phyloP scores from a whole-genome alignment of 2,797 vertebrate genomes.

The Chrosomus eos region DNA sequence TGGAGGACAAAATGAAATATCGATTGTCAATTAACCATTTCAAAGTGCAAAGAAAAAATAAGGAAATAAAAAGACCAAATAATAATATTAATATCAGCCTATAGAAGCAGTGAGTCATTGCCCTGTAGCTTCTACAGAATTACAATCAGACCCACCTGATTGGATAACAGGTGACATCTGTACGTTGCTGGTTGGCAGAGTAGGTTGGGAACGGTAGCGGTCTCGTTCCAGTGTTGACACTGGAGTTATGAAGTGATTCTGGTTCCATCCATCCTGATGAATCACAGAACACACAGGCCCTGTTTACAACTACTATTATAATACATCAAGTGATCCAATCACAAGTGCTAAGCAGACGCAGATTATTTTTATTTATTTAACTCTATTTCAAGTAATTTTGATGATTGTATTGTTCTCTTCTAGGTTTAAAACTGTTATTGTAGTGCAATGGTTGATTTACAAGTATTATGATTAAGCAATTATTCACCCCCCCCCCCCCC shows the following conservation, averaged over 20 bases:
- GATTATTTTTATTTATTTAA: neutral
- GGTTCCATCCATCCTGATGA: conserved; percentile 96
- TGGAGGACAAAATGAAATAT: neutral
- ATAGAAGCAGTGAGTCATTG: neutral
- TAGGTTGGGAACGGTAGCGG: conserved; percentile 95
- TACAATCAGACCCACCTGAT: conserved; percentile 81
- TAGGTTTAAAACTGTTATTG: neutral
- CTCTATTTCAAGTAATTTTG: neutral
- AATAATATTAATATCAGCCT: neutral
- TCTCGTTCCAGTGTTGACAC: conserved; percentile 95
- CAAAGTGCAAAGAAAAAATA: conserved; percentile 3
- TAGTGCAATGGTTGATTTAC: neutral
- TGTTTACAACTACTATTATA: neutral
- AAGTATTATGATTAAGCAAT: neutral
- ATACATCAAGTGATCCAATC: neutral
- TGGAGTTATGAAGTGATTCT: conserved; percentile 97
- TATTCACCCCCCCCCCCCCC: neutral
- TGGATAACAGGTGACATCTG: conserved; percentile 96
- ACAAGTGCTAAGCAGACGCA: neutral
- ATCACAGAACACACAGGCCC: conserved; percentile 28
- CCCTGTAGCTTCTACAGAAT: neutral
- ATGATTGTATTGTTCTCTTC: neutral
- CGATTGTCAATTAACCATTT: neutral
- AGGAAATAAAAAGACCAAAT: neutral
- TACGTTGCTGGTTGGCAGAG: conserved; percentile 91